Evolutionary conservation across 2,113 vertebrate species (phyloP).

Genomic region (Hypocryptadius cinnamomeus): DNA sequence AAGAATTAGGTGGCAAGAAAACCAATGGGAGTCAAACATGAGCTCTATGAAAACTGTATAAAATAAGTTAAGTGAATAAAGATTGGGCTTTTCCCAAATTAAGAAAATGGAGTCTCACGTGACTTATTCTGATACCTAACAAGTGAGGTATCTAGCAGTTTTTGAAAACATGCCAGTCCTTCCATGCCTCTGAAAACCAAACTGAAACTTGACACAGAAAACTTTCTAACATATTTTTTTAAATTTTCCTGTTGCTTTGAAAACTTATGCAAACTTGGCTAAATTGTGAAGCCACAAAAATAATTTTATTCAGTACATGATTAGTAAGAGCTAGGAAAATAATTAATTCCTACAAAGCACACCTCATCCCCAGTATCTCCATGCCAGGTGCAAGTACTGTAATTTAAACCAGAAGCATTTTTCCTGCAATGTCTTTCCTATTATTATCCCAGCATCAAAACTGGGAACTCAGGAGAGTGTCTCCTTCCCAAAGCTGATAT

Average conservation of each 20-base stretch:
- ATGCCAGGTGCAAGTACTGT: neutral
- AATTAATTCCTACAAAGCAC: neutral
- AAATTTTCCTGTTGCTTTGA: neutral
- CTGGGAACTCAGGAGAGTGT: neutral
- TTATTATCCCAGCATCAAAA: neutral
- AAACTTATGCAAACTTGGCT: neutral
- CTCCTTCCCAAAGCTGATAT: neutral
- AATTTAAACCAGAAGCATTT: neutral
- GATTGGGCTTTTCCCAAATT: no score
- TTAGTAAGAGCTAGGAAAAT: neutral
- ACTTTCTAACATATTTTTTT: fast-evolving
- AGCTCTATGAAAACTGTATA: no score
- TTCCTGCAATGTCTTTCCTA: neutral
- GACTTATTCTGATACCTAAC: neutral
- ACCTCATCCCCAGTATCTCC: neutral
- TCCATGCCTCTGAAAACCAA: neutral
- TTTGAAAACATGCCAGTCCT: neutral
- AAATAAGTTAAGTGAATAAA: no score
- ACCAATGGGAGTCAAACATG: no score
- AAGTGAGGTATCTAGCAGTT: neutral
- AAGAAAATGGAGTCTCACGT: no score
- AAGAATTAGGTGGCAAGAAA: no score
- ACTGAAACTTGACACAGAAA: neutral
- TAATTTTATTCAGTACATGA: neutral
- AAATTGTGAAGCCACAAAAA: neutral